Percentiles rank a stretch among this genome's conserved stretches.
These are phyloP conservation scores for Colaptes auratus DNA, from an alignment of 2,113 vertebrate species.

Conservation along the genomic window DNA sequence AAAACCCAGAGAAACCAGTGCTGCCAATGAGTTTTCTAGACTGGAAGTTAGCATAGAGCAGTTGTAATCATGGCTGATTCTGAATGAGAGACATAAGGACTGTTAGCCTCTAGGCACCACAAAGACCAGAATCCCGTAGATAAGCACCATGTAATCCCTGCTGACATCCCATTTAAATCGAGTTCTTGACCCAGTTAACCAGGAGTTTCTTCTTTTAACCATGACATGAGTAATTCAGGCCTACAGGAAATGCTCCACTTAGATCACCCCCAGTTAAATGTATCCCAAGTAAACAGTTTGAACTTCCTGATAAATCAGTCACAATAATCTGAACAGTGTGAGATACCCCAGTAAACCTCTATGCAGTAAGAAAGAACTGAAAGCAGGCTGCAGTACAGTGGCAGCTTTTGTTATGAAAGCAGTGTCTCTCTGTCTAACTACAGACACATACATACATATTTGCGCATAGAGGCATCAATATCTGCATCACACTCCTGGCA, in stretches of 20 bases:
- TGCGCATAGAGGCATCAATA: neutral
- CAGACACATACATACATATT: neutral
- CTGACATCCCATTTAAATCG: constrained; percentile 25
- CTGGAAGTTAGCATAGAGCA: neutral
- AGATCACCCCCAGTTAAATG: constrained; percentile 23
- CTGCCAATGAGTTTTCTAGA: neutral
- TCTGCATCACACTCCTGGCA: neutral
- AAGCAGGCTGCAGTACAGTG: neutral
- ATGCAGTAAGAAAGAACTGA: neutral
- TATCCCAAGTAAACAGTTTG: constrained; percentile 13
- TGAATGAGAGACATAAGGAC: neutral
- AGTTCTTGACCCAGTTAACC: constrained; percentile 54
- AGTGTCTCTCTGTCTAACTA: neutral
- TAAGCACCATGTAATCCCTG: constrained; percentile 45
- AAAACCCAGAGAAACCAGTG: neutral
- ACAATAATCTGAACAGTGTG: neutral
- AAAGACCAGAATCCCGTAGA: constrained; percentile 5
- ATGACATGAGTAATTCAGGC: neutral
- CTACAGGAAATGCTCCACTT: constrained; percentile 31
- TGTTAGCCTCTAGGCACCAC: neutral
- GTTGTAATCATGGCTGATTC: neutral
- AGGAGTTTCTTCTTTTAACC: constrained; percentile 54
- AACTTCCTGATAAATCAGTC: constrained; percentile 7
- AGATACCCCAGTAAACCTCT: neutral
- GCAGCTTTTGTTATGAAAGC: neutral